Percentiles rank a stretch among this genome's conserved stretches.
Evolutionary conservation across 2,797 vertebrate species (phyloP).

Genomic region (Gymnothorax reevesii): DNA sequence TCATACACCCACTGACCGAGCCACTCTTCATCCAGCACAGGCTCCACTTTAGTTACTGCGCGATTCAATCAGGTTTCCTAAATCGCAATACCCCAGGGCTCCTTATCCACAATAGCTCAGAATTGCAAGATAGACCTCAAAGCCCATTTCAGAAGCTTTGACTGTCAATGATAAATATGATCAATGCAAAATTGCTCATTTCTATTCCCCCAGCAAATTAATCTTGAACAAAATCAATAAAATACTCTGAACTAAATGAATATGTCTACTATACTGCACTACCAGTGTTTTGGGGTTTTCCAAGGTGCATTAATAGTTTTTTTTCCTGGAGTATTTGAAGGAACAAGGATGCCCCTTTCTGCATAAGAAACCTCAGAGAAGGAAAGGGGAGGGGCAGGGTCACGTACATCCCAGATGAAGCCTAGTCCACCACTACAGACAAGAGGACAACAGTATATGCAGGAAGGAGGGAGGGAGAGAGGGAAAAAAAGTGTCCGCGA

Average conservation of each 20-base stretch:
- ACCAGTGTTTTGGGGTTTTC: background rate
- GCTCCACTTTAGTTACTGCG: background rate
- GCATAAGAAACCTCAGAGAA: conserved; percentile 42
- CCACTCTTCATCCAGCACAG: background rate
- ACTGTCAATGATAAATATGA: background rate
- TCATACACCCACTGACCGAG: background rate
- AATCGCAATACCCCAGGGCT: background rate
- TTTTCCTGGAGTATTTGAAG: background rate
- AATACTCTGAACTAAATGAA: background rate
- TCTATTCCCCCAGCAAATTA: background rate
- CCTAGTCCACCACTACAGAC: conserved; percentile 12
- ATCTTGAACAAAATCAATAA: background rate
- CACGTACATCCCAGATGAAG: background rate
- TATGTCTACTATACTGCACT: background rate
- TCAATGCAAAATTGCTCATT: background rate
- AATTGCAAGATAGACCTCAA: background rate
- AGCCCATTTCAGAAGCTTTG: background rate
- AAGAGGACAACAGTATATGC: conserved; percentile 30
- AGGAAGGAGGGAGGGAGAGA: conserved; percentile 31
- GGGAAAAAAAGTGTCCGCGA: conserved; percentile 44
- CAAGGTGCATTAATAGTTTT: background rate
- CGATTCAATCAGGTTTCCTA: background rate
- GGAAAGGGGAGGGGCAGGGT: conserved; percentile 37
- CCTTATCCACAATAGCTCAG: background rate
- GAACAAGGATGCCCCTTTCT: background rate